A percentile compares a stretch with the other conserved stretches of the same genome.
These are phyloP conservation scores for Magallana nippona DNA, from an alignment of 2,888 invertebrate genomes.

Conservation along the genomic window DNA sequence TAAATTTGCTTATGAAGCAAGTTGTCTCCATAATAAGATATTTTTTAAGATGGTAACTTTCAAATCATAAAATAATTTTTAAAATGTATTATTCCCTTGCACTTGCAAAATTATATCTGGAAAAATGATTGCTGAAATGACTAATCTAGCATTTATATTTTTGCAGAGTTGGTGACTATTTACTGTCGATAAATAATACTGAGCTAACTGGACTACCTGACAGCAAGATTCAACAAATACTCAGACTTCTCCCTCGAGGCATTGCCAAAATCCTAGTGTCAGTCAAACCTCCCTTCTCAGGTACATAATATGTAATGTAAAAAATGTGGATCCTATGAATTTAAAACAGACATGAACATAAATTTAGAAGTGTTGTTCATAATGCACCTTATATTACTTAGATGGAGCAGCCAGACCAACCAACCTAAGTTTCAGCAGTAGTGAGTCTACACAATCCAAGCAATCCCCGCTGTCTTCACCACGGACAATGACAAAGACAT, in stretches of 20 bases:
- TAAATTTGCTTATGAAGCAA: too few relatives aligned
- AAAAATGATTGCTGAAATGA: too few relatives aligned
- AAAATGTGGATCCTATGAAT: too few relatives aligned
- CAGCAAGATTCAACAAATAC: conserved; percentile 71
- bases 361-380: too few relatives aligned
- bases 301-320: background rate
- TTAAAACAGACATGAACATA: too few relatives aligned
- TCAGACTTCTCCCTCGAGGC: conserved; percentile 72
- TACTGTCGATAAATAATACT: conserved; percentile 72
- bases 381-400: too few relatives aligned
- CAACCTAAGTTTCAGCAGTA: background rate
- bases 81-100: too few relatives aligned
- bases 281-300: conserved; percentile 46
- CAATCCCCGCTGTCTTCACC: conserved; percentile 46
- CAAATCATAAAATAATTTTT: too few relatives aligned
- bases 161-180: conserved; percentile 74
- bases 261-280: conserved; percentile 71
- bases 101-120: too few relatives aligned
- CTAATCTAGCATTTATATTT: background rate
- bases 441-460: conserved; percentile 41
- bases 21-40: too few relatives aligned
- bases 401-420: conserved; percentile 3
- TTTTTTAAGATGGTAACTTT: too few relatives aligned
- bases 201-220: conserved; percentile 70
- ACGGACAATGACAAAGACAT: conserved; percentile 38